phyloP scores from a whole-genome alignment of 1,140 invertebrate genomes.

The Heterodera carotae region DNA sequence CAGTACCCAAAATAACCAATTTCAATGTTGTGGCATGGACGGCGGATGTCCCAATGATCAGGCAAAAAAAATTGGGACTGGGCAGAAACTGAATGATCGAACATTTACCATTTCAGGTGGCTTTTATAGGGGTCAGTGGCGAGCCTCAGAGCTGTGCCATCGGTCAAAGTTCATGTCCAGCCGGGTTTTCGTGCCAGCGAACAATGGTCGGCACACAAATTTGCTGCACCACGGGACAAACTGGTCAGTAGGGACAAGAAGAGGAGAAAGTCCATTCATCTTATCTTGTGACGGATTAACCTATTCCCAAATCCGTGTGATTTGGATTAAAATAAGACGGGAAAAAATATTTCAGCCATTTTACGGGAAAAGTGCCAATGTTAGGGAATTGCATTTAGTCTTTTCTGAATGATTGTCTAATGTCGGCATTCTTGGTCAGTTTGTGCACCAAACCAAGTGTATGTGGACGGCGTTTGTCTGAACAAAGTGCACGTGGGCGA shows the following conservation, averaged over 20 bases:
- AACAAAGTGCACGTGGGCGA: conserved; percentile 58
- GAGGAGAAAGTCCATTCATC: not conserved
- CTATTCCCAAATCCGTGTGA: not conserved
- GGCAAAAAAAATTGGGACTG: not conserved
- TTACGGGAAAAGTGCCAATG: too few species aligned
- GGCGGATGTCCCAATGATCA: conserved; percentile 64
- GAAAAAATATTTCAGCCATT: too few species aligned
- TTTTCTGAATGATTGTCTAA: too few species aligned
- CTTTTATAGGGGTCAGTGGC: conserved; percentile 64
- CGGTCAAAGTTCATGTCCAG: conserved; percentile 63
- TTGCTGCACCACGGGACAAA: conserved; percentile 59
- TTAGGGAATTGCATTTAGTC: too few species aligned
- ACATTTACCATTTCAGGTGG: too few species aligned
- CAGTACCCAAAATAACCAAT: conserved; percentile 60
- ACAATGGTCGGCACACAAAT: conserved; percentile 58
- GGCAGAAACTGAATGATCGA: too few species aligned
- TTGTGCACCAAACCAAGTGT: conserved; percentile 61
- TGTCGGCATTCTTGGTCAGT: conserved; percentile 23
- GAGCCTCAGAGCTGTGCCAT: conserved; percentile 63
- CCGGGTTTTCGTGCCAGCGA: conserved; percentile 62
- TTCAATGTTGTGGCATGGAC: conserved; percentile 65
- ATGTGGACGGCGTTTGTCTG: conserved; percentile 60
- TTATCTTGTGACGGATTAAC: not conserved
- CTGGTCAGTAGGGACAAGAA: conserved; percentile 37
- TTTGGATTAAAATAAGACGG: not conserved